Base-by-base conservation (phyloP, 2,797 vertebrate genomes). In the Anisognathus igniventris region DNA sequence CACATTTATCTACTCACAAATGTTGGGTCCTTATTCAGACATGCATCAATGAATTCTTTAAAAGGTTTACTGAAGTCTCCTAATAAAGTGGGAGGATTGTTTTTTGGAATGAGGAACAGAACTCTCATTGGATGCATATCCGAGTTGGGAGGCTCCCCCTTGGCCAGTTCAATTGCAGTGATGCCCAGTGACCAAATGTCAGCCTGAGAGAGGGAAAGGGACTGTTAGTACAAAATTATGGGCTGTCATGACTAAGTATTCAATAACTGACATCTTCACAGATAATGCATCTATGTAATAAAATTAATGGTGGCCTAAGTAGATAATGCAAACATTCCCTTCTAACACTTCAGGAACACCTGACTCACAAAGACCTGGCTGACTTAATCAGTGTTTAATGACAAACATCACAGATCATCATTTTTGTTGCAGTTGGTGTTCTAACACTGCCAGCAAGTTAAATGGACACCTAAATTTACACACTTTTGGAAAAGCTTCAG, bases 91-190 rank as follows among this genome's bases (percentile, higher is more conserved):
- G 98, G 98, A 79, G 98, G 98, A 85, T 98, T 98, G 93, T 98
- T 98, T 96, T 98, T 98, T 0, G 98, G 98, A 95, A 98, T 98
- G 79, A 98, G 98, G 83, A 98, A 98, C n/a, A 98, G 97, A 72
- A 98, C 98, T 93, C 98, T 97, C 98, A 98, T 98, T 2, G 98
- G 98, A 60, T 98, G 98, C 98, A 98, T 98, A 47, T 98, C 98
- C 0, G 98, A 98, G 94, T 98, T 98, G 23, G 98, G 98, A 48
- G 98, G 98, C 77, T 98, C 98, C 64, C 98, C 98, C 84, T 98
- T 98, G 96, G 98, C 98, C 40, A 98, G 95, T 89, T 98, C 98
- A 66, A 98, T 98, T 20, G 98, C 98, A 25, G 98, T 98, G 86
- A 98, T 98, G 70, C 98, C 98, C 96, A 98, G 44, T 1, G 98